Evolutionary conservation across 2,888 invertebrate genomes (phyloP).

Genomic region (Dorcus parallelipipedus): DNA sequence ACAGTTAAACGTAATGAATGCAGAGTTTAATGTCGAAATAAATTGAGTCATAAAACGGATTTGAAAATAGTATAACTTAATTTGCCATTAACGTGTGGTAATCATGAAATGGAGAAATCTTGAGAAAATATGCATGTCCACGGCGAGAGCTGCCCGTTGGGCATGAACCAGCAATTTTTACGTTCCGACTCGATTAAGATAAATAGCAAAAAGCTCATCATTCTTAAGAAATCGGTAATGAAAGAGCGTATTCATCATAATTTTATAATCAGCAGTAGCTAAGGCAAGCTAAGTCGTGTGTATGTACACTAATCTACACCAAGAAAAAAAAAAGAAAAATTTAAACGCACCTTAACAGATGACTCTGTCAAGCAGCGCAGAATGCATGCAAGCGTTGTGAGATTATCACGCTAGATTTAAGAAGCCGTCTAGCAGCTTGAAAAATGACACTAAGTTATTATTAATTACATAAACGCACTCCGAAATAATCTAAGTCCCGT

Average conservation of each 20-base stretch:
- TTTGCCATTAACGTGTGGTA: too few relatives aligned
- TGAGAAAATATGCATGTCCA: too few relatives aligned
- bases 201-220: too few relatives aligned
- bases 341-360: slow-evolving; percentile 37
- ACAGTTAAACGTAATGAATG: too few relatives aligned
- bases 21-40: too few relatives aligned
- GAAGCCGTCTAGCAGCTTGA: slow-evolving; percentile 40
- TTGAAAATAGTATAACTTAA: too few relatives aligned
- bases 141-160: too few relatives aligned
- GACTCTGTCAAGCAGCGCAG: slow-evolving; percentile 37
- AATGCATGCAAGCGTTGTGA: slow-evolving; percentile 39
- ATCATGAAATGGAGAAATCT: too few relatives aligned
- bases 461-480: slow-evolving; percentile 32
- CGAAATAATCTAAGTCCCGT: background rate
- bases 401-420: slow-evolving; percentile 45
- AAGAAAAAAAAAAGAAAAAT: slow-evolving; percentile 10
- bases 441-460: slow-evolving; percentile 41
- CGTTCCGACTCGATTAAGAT: too few relatives aligned
- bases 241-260: slow-evolving; percentile 24
- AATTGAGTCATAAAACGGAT: too few relatives aligned
- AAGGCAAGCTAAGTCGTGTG: slow-evolving; percentile 1
- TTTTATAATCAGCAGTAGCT: slow-evolving; percentile 24
- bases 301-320: slow-evolving; percentile 9
- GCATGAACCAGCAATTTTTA: too few relatives aligned
- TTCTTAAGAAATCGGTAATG: slow-evolving; percentile 2